Evolutionary conservation across 1,140 invertebrate genomes (phyloP).

Genomic region (Aplysia californica): DNA sequence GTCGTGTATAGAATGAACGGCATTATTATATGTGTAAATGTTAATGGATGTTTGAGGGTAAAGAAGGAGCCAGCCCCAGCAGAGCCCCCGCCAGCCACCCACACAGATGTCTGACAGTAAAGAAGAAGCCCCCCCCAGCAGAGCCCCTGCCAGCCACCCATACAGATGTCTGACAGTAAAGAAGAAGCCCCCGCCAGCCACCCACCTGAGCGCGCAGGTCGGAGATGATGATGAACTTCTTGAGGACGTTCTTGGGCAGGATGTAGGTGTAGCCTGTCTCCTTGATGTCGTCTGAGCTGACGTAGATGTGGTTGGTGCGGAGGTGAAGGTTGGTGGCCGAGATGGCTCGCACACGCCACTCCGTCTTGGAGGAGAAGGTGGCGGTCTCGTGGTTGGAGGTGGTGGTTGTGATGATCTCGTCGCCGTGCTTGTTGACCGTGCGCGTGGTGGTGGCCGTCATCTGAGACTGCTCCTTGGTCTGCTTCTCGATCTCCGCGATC

Average conservation of each 20-base stretch:
- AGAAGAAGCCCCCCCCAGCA: too few relatives aligned
- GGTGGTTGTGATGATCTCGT: slow-evolving; percentile 99
- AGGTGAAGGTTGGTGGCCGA: slow-evolving; percentile 98
- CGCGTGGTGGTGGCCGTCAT: slow-evolving; percentile 97
- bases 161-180: too few relatives aligned
- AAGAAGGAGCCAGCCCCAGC: too few relatives aligned
- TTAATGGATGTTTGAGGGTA: too few relatives aligned
- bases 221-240: slow-evolving; percentile 99
- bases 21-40: too few relatives aligned
- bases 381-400: slow-evolving; percentile 99
- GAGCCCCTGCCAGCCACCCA: too few relatives aligned
- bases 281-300: slow-evolving; percentile 99
- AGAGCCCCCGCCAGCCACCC: too few relatives aligned
- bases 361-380: slow-evolving; percentile 98
- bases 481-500: slow-evolving; percentile 99
- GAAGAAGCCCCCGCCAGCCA: too few relatives aligned
- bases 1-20: too few relatives aligned
- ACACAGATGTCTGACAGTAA: too few relatives aligned
- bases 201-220: slow-evolving; percentile 93
- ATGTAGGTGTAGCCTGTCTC: slow-evolving; percentile 99
- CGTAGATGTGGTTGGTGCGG: slow-evolving; percentile 99
- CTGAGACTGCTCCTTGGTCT: slow-evolving; percentile 99
- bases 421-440: slow-evolving; percentile 99
- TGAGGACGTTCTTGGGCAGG: slow-evolving; percentile 97
- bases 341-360: slow-evolving; percentile 98